Evolutionary conservation across 2,888 invertebrate species (phyloP), one percentile per base, ranked within the genome.

Genomic region (Stomorhina lunata): DNA sequence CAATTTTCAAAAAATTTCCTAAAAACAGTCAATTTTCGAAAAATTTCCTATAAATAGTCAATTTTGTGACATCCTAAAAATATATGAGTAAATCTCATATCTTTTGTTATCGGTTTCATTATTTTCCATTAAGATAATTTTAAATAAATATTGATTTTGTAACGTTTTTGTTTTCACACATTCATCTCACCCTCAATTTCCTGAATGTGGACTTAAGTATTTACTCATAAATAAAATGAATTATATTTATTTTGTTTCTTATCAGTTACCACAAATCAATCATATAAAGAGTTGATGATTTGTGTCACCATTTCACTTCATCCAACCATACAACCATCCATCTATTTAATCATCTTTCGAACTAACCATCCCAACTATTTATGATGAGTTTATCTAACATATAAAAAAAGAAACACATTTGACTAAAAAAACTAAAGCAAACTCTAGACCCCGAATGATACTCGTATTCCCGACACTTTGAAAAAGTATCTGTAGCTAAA

Each of bases 251-350:
- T 68, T 20, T 69, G 12, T 15, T 43, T 61, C 29, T 81, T 81
- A 81, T 81, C 77, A 77, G 79, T 66, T 50, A 37, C 37, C 65
- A 71, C 75, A 82, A 75, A 82, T 82, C 82, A 71, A 82, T 79
- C 71, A 75, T 79, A 68, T 29, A 82, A 82, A 82, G 75, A 82
- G 79, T 79, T 79, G 75, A n/a, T n/a, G n/a, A 75, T 79, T 71
- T 75, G 43, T 75, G 81, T 69, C 66, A 72, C 68, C 78, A n/a
- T n/a, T n/a, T n/a, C n/a, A n/a, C n/a, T n/a, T n/a, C n/a, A 78
- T 65, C 22, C 50, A 65, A 15, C 55, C 45, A 78, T 20, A 15
- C 43, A 61, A 50, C 50, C 65, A 53, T 65, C 53, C 40, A 57
- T 27, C 25, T 53, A 55, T 43, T 15, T 53, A 66, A 37, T 15